phyloP scores from a whole-genome alignment of 2,113 vertebrate genomes.

The Passerina amoena region DNA sequence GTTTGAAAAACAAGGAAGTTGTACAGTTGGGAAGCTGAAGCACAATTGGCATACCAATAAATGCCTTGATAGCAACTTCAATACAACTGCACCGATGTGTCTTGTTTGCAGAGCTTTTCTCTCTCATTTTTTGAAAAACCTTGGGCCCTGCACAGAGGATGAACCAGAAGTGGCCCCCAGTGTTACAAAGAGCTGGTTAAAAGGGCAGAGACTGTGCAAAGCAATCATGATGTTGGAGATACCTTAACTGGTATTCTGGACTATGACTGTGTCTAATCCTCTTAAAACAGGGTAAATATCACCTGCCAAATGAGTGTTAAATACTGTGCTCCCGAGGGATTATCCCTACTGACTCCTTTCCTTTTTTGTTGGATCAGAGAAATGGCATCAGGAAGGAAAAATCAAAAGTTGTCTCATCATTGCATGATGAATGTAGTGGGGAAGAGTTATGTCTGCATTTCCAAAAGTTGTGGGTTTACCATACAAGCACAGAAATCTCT shows the following conservation, averaged over 20 bases:
- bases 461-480: not conserved
- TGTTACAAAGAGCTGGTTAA: not conserved
- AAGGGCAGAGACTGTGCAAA: not conserved
- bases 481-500: not conserved
- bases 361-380: not conserved
- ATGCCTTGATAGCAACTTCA: not conserved
- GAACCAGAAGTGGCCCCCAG: not conserved
- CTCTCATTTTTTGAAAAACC: not conserved
- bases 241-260: not conserved
- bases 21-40: not conserved
- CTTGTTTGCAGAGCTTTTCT: not conserved
- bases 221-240: not conserved
- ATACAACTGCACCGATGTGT: not conserved
- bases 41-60: not conserved
- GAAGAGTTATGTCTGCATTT: not conserved
- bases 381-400: not conserved
- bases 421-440: not conserved
- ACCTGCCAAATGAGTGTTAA: not conserved
- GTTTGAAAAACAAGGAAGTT: not conserved
- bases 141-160: not conserved
- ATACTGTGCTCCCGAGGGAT: not conserved
- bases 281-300: not conserved
- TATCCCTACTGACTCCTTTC: not conserved
- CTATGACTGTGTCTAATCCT: not conserved
- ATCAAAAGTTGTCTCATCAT: not conserved